Conservation (phyloP, 2,797 vertebrate genomes). For the Anguilla obscura region DNA sequence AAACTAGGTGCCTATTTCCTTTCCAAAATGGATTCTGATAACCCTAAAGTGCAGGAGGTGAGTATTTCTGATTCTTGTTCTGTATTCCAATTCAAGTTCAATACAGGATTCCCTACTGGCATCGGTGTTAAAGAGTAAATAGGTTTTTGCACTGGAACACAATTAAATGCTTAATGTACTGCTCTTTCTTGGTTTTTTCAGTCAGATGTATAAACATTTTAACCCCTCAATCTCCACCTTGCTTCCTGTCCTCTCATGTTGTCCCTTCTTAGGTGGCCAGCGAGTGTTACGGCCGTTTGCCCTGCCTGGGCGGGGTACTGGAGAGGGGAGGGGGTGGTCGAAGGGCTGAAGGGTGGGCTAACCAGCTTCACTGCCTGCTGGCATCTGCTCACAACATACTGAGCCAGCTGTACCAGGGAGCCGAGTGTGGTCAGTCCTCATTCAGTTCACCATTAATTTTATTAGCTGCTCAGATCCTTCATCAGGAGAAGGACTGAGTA, state of each 20-base stretch:
- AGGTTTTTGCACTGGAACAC: background rate
- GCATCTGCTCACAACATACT: conserved; percentile 78
- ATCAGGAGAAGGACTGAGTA: background rate
- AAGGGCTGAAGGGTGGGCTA: conserved; percentile 83
- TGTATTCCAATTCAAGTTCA: background rate
- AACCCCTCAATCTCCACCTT: background rate
- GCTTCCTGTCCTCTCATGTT: background rate
- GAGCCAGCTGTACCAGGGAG: conserved; percentile 76
- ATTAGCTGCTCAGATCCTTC: background rate
- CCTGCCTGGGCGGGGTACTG: conserved; percentile 81
- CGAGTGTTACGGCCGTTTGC: conserved; percentile 80
- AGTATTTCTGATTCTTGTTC: conserved; percentile 26
- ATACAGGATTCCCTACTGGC: background rate
- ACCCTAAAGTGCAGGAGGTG: conserved; percentile 83
- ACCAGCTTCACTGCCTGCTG: conserved; percentile 83
- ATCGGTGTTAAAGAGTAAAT: background rate
- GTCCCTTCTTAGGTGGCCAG: conserved; percentile 75
- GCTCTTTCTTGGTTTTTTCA: background rate
- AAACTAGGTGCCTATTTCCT: conserved; percentile 86
- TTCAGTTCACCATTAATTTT: background rate
- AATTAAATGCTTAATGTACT: background rate
- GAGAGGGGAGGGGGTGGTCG: conserved; percentile 72
- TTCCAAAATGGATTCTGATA: conserved; percentile 80
- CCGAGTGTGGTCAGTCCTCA: conserved; percentile 72
- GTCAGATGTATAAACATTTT: background rate